Evolutionary conservation across 2,888 invertebrate genomes (phyloP).

Genomic region (Cyrtodaria siliqua): DNA sequence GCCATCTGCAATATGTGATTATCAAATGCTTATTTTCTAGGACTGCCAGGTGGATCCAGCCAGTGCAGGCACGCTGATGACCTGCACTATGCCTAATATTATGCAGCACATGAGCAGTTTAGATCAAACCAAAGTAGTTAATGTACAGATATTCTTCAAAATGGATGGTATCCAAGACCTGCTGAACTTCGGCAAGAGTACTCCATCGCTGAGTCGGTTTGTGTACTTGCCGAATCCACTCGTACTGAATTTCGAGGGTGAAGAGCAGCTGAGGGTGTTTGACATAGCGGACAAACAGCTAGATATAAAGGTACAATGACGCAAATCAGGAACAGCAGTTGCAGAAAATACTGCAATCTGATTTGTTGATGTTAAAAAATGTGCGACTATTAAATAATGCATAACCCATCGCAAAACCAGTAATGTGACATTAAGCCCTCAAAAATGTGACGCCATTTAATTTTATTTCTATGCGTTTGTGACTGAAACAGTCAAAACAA

Average conservation of each 20-base stretch:
- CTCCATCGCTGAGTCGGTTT: slow-evolving; percentile 69
- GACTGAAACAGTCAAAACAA: too few relatives aligned
- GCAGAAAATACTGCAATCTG: too few relatives aligned
- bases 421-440: too few relatives aligned
- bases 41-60: too few relatives aligned
- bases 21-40: too few relatives aligned
- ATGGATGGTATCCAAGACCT: slow-evolving; percentile 84
- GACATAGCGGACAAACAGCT: slow-evolving; percentile 69
- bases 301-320: slow-evolving; percentile 75
- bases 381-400: too few relatives aligned
- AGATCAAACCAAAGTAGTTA: slow-evolving; percentile 58
- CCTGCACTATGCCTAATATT: slow-evolving; percentile 78
- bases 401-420: too few relatives aligned
- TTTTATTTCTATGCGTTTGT: too few relatives aligned
- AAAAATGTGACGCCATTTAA: too few relatives aligned
- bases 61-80: slow-evolving; percentile 70
- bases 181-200: slow-evolving; percentile 30
- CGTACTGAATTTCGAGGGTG: slow-evolving; percentile 65
- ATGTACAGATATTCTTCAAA: slow-evolving; percentile 75
- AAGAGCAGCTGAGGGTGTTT: slow-evolving; percentile 64
- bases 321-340: too few relatives aligned
- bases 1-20: too few relatives aligned
- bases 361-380: too few relatives aligned
- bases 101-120: slow-evolving; percentile 45
- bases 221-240: slow-evolving; percentile 83